Percentiles rank a stretch among this genome's conserved stretches.
These are phyloP conservation scores for Centroberyx gerrardi DNA, from an alignment of 2,797 vertebrate species.

Conservation along the genomic window DNA sequence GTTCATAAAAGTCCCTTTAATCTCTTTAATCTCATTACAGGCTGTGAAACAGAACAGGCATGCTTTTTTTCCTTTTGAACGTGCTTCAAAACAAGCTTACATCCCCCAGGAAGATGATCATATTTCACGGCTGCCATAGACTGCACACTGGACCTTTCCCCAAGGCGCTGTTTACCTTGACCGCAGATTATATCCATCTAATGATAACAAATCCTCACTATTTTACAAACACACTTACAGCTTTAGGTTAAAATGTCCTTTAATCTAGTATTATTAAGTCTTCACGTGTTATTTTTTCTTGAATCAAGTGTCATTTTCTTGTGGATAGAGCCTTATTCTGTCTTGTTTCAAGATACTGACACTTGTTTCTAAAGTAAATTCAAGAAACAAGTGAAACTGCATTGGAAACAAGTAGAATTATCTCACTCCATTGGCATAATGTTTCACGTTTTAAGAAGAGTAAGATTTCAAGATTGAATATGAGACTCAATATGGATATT, in stretches of 20 bases:
- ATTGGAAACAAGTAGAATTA: too few species aligned
- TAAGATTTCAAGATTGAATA: too few species aligned
- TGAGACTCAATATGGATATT: background rate
- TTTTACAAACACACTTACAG: background rate
- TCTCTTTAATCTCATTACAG: conserved; percentile 61
- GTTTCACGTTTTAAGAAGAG: too few species aligned
- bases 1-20: conserved; percentile 64
- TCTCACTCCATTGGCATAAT: too few species aligned
- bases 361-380: background rate
- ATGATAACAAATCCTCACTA: background rate
- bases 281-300: background rate
- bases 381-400: too few species aligned
- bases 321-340: background rate
- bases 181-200: conserved; percentile 11
- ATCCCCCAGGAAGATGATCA: conserved; percentile 41
- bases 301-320: background rate
- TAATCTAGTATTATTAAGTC: background rate
- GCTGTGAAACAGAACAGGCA: conserved; percentile 61
- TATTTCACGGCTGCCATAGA: conserved; percentile 63
- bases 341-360: background rate
- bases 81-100: conserved; percentile 36
- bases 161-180: conserved; percentile 25
- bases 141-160: conserved; percentile 24
- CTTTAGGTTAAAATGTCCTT: background rate
- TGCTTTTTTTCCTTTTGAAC: conserved; percentile 30